Base-by-base conservation (phyloP, 1,140 invertebrate species). In the Zaprionus davidi region DNA sequence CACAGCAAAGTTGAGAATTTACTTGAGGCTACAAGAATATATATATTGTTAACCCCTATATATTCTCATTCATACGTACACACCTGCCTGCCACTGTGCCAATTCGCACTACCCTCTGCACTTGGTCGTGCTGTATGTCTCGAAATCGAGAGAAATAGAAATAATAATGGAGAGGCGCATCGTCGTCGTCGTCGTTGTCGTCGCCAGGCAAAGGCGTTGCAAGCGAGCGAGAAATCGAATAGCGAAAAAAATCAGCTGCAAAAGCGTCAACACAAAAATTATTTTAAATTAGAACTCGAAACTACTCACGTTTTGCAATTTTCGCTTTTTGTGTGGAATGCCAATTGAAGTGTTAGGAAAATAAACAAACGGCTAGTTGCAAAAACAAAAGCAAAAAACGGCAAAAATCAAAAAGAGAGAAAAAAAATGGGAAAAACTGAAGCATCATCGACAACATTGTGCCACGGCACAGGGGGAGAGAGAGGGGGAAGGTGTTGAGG, bases 281-380 rank as follows among this genome's bases (percentile, higher is more conserved):
- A 90, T 90, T 90, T 90, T 90, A 90, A 90, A 90, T 90, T 90
- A 90, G 86, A 90, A 90, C 86, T 90, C 82, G 86, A 90, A 90
- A 90, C 86, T 90, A 81, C 86, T 90, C 86, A 90, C 86, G 86
- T 90, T 90, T 90, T 90, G 86, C 86, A 90, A 90, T 90, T 90
- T 90, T 90, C 85, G 85, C 82, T 90, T 72, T 79, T 88, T 87
- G 84, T 88, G 68, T 90, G 85, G 85, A 90, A 90, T 90, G 85
- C 85, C 85, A 90, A 90, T 90, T 90, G 85, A 90, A 90, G 85
- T 90, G 85, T 90, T 90, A 85, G 85, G 79, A 90, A 90, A 90
- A 90, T 90, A 90, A 90, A 90, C 85, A 90, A 85, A 90, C 76
- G 77, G 84, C 72, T 85, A 79, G 82, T 72, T 86, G 82, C 83